phyloP scores from a whole-genome alignment of 2,797 vertebrate genomes.

The Cuniculus paca region DNA sequence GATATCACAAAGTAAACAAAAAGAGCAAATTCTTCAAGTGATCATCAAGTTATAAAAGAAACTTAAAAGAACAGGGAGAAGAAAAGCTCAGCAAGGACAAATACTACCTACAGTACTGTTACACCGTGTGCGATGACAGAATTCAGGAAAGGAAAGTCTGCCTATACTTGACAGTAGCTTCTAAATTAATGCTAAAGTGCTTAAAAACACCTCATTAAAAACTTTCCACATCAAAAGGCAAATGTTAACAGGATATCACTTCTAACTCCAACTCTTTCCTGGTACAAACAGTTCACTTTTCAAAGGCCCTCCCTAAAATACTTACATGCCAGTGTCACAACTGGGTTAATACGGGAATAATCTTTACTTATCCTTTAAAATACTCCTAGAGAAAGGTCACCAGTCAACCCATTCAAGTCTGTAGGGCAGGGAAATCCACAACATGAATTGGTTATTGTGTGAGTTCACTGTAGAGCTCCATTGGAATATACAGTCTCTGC shows the following conservation, averaged over 20 bases:
- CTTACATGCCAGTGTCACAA: slow-evolving; percentile 38
- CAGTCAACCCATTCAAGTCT: slow-evolving; percentile 54
- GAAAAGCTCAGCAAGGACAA: slow-evolving; percentile 65
- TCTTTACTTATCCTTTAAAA: slow-evolving; percentile 66
- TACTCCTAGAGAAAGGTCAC: slow-evolving; percentile 55
- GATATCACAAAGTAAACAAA: slow-evolving; percentile 12
- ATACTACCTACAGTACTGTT: background rate
- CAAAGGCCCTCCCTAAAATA: slow-evolving; percentile 54
- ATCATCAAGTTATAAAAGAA: slow-evolving; percentile 40
- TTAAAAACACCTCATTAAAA: slow-evolving; percentile 39
- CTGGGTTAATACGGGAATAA: slow-evolving; percentile 5
- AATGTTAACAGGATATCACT: slow-evolving; percentile 18
- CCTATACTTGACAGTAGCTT: slow-evolving; percentile 32
- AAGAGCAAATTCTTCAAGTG: slow-evolving; percentile 57
- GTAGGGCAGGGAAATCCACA: background rate
- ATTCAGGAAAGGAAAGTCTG: slow-evolving; percentile 14
- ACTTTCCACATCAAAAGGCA: slow-evolving; percentile 53
- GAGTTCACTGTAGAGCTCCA: slow-evolving; percentile 33
- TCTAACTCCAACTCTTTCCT: slow-evolving; percentile 49
- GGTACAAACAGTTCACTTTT: slow-evolving; percentile 55
- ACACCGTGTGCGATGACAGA: background rate
- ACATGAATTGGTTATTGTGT: slow-evolving; percentile 13
- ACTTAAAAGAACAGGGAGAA: background rate
- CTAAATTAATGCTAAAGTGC: slow-evolving; percentile 50
- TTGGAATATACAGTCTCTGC: background rate